Evolutionary conservation across 1,140 invertebrate genomes (phyloP).

Genomic region (Radopholus similis): DNA sequence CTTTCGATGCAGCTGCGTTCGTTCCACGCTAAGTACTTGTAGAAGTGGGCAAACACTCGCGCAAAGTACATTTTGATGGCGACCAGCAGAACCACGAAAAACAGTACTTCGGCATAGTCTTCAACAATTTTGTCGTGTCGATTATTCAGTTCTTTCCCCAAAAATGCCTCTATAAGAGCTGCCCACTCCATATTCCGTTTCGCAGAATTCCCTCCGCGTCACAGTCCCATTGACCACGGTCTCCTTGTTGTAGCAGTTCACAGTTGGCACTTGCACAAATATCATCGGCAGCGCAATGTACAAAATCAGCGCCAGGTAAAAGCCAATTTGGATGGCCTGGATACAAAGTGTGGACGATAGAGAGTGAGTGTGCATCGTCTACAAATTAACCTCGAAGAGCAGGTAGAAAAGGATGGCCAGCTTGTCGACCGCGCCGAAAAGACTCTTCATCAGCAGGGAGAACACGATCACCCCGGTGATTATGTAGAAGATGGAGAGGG

Average conservation of each 20-base stretch:
- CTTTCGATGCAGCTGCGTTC: constrained; percentile 10
- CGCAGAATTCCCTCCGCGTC: constrained; percentile 1
- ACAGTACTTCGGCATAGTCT: constrained; percentile 17
- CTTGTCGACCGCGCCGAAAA: constrained; percentile 26
- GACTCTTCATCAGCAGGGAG: constrained; percentile 24
- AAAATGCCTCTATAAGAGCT: not conserved
- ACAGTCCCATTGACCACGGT: not conserved
- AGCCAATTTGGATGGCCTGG: constrained; percentile 31
- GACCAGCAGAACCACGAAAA: constrained; percentile 15
- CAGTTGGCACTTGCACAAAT: constrained; percentile 15
- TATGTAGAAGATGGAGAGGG: constrained; percentile 31
- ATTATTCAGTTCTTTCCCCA: not conserved
- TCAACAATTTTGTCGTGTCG: not conserved
- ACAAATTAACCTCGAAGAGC: constrained; percentile 28
- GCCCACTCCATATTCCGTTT: not conserved
- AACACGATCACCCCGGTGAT: constrained; percentile 27
- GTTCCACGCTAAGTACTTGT: constrained; percentile 29
- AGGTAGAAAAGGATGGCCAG: constrained; percentile 25
- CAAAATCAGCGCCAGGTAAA: constrained; percentile 23
- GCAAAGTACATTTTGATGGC: constrained; percentile 21
- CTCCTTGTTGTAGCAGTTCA: not conserved
- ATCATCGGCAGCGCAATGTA: constrained; percentile 28
- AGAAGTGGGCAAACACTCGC: constrained; percentile 21
- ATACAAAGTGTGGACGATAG: not conserved
- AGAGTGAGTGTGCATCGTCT: not conserved